phyloP scores from a whole-genome alignment of 2,113 vertebrate genomes.

The Sebastes fasciatus region DNA sequence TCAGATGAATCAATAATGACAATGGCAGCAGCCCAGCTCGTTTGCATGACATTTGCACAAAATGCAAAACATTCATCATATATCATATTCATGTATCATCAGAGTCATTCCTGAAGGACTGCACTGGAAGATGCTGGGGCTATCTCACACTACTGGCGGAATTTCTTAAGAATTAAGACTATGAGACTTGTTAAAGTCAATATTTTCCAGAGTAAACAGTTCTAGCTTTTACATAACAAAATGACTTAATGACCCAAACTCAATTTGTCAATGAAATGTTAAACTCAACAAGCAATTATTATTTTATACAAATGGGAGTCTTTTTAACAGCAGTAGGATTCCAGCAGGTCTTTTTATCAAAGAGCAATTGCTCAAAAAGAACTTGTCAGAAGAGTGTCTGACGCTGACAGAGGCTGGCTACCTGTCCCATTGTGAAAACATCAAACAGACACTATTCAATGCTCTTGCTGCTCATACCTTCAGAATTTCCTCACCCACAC shows the following conservation, averaged over 20 bases:
- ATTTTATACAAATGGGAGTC: neutral
- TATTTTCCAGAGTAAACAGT: neutral
- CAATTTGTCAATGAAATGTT: neutral
- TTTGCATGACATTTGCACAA: neutral
- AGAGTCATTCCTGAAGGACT: neutral
- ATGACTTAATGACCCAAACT: neutral
- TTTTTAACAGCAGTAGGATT: neutral
- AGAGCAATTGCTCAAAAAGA: neutral
- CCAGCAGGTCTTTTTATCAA: neutral
- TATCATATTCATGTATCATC: neutral
- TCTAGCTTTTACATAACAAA: neutral
- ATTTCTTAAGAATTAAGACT: neutral
- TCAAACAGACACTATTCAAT: constrained; percentile 17
- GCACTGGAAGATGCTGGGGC: neutral
- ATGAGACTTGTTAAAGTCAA: neutral
- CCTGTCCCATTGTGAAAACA: constrained; percentile 20
- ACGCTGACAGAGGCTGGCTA: neutral
- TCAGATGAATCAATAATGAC: neutral
- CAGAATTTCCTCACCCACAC: neutral
- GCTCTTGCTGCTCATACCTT: neutral
- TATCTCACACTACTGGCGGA: neutral
- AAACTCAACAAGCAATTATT: neutral
- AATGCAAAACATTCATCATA: neutral
- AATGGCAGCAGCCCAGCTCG: too few relatives aligned
- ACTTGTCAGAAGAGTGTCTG: neutral